Conservation (phyloP, 1,140 invertebrate genomes). For the Bombus waltoni region DNA sequence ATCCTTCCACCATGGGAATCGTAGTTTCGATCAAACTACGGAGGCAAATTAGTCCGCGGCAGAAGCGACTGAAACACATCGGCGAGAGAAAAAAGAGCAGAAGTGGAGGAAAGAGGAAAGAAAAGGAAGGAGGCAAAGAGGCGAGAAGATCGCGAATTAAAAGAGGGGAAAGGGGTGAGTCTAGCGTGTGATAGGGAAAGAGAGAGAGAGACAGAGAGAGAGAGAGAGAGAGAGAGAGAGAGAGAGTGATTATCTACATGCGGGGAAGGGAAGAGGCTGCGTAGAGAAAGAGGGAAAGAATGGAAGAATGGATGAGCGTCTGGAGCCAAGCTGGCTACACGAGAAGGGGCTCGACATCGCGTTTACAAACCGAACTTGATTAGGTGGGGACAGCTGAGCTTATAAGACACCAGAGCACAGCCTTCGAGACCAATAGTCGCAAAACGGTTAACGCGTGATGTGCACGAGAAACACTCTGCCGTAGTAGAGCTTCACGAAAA, state of each 20-base stretch:
- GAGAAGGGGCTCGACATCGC: constrained; percentile 76
- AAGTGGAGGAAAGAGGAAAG: neutral
- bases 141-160: neutral
- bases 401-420: constrained; percentile 79
- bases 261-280: neutral
- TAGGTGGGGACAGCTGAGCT: constrained; percentile 78
- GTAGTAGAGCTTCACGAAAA: neutral
- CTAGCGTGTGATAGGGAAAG: neutral
- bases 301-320: constrained; percentile 59
- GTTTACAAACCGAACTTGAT: constrained; percentile 71
- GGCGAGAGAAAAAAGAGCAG: neutral
- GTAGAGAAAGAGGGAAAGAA: constrained; percentile 45
- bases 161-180: neutral
- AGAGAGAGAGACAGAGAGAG: neutral
- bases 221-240: constrained; percentile 12
- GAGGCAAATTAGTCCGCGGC: too few relatives aligned
- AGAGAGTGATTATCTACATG: constrained; percentile 13
- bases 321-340: constrained; percentile 81
- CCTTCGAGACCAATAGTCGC: constrained; percentile 79
- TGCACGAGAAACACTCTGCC: constrained; percentile 1
- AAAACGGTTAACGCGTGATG: constrained; percentile 76
- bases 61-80: too few relatives aligned
- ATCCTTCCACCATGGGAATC: too few relatives aligned
- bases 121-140: too few relatives aligned
- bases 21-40: too few relatives aligned